These are phyloP conservation scores for Megalops atlanticus DNA, from an alignment of 2,113 vertebrate species.

Conservation along the genomic window DNA sequence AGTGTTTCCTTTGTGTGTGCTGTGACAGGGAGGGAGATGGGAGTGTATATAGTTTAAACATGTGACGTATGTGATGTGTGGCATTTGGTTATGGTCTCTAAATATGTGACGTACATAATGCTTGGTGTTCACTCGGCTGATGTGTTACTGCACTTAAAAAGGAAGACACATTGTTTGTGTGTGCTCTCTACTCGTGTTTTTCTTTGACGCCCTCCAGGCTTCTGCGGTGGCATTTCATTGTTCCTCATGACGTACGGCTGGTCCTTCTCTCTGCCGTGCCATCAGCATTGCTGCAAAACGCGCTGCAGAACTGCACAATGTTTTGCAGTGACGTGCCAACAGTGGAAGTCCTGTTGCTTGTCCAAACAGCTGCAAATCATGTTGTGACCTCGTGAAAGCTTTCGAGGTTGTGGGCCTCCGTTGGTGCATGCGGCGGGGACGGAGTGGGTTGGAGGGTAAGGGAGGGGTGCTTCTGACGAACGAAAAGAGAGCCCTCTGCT, in stretches of 20 bases:
- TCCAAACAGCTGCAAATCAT: not conserved
- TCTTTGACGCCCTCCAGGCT: too few species aligned
- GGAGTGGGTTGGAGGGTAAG: too few species aligned
- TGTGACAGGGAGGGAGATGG: not conserved
- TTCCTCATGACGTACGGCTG: not conserved
- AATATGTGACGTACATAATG: not conserved
- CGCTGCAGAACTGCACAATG: not conserved
- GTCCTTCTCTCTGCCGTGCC: not conserved
- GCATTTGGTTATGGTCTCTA: not conserved
- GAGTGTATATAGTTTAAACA: too few species aligned
- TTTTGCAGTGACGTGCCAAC: not conserved
- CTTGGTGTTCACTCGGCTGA: not conserved
- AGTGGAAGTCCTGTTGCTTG: not conserved
- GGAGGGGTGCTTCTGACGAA: not conserved
- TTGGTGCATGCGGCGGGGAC: too few species aligned
- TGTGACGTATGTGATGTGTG: too few species aligned
- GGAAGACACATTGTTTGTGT: constrained; percentile 5
- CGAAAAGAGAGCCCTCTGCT: not conserved
- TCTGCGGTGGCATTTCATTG: too few species aligned
- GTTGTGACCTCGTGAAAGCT: not conserved
- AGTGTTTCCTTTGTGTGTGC: not conserved
- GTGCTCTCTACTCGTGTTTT: not conserved
- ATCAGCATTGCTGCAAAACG: not conserved
- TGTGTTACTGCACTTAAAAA: not conserved
- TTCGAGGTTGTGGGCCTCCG: not conserved